Conservation (phyloP, 2,113 vertebrate species). For the Charina bottae region DNA sequence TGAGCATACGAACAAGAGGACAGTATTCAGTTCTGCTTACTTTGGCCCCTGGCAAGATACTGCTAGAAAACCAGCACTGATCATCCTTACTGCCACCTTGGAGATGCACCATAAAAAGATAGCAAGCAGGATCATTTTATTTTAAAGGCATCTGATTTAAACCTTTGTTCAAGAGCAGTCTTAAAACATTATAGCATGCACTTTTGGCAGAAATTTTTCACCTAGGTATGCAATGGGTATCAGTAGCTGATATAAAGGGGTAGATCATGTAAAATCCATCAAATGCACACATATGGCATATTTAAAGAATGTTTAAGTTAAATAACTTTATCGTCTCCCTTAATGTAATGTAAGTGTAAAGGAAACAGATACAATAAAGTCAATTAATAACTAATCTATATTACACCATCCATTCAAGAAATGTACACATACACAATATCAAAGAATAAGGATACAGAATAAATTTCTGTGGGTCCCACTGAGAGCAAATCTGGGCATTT, state of each 20-base stretch:
- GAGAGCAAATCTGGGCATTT: not conserved
- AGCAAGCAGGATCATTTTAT: not conserved
- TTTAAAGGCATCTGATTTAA: not conserved
- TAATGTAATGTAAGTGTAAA: not conserved
- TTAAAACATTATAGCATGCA: not conserved
- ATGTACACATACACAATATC: not conserved
- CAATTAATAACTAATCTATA: not conserved
- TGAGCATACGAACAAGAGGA: not conserved
- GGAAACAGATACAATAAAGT: not conserved
- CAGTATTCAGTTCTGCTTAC: not conserved
- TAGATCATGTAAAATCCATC: not conserved
- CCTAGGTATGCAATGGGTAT: not conserved
- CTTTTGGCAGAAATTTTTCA: not conserved
- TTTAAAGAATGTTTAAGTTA: not conserved
- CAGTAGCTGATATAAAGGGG: not conserved
- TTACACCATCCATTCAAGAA: not conserved
- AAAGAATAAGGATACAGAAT: not conserved
- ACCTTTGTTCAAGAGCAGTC: not conserved
- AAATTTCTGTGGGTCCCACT: not conserved
- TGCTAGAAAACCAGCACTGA: not conserved
- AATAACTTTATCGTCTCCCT: not conserved
- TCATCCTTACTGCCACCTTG: not conserved
- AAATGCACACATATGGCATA: not conserved
- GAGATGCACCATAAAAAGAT: not conserved
- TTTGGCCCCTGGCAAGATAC: not conserved